phyloP scores from a whole-genome alignment of 2,113 vertebrate species.

The Rutilus rutilus region DNA sequence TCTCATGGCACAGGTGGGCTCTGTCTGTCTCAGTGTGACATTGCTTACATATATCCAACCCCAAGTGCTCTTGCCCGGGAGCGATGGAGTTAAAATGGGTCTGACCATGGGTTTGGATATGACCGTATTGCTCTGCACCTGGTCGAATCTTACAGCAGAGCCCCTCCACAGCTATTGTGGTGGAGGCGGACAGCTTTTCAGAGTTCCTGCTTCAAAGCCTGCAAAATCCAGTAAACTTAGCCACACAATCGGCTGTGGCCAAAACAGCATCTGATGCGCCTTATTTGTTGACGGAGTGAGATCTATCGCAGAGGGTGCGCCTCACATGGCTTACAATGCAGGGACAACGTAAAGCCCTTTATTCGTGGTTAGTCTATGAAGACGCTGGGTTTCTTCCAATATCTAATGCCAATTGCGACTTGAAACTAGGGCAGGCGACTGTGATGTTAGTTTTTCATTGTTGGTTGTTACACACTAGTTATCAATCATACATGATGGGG shows the following conservation, averaged over 20 bases:
- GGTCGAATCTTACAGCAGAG: slow-evolving; percentile 65
- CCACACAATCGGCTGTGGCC: slow-evolving; percentile 68
- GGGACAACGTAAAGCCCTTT: slow-evolving; percentile 50
- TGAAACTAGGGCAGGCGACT: slow-evolving; percentile 55
- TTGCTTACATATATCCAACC: slow-evolving; percentile 58
- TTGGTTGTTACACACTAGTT: slow-evolving; percentile 11
- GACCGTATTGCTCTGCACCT: slow-evolving; percentile 78
- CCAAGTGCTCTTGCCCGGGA: slow-evolving; percentile 64
- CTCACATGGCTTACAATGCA: slow-evolving; percentile 68
- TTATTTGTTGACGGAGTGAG: slow-evolving; percentile 81
- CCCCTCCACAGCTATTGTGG: slow-evolving; percentile 37
- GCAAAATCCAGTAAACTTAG: slow-evolving; percentile 78
- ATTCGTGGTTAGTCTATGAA: slow-evolving; percentile 45
- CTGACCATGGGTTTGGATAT: slow-evolving; percentile 59
- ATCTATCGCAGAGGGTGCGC: slow-evolving; percentile 76
- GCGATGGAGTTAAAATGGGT: slow-evolving; percentile 33
- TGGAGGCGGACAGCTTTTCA: slow-evolving; percentile 57
- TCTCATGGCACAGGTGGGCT: slow-evolving; percentile 66
- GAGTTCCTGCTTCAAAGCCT: slow-evolving; percentile 64
- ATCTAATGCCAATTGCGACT: slow-evolving; percentile 40
- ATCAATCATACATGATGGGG: neutral
- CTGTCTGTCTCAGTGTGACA: slow-evolving; percentile 40
- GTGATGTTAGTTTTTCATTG: slow-evolving; percentile 24
- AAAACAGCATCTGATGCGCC: slow-evolving; percentile 82
- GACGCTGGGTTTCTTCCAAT: slow-evolving; percentile 42